Conservation (phyloP, 2,888 invertebrate genomes). For the Drosophila anomelani region DNA sequence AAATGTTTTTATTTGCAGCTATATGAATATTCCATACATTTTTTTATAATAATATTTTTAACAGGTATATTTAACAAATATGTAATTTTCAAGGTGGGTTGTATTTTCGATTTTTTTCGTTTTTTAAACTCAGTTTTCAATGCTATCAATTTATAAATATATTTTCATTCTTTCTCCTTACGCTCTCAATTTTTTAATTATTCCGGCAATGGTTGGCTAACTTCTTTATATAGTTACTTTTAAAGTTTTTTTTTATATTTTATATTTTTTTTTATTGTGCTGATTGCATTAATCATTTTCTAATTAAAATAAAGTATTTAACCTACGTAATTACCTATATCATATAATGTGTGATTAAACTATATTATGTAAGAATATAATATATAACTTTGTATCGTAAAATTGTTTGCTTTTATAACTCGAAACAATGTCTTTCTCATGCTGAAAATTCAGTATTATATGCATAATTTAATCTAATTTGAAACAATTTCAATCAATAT, state of each 20-base stretch:
- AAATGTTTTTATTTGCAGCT: slow-evolving; percentile 74
- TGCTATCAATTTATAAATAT: slow-evolving; percentile 61
- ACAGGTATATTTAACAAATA: slow-evolving; percentile 83
- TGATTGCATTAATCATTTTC: slow-evolving; percentile 44
- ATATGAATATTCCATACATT: slow-evolving; percentile 71
- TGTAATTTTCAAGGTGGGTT: slow-evolving; percentile 84
- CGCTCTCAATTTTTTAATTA: slow-evolving; percentile 37
- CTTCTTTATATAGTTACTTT: slow-evolving; percentile 58
- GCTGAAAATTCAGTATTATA: not conserved
- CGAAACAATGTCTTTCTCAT: slow-evolving; percentile 59
- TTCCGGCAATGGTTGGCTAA: slow-evolving; percentile 76
- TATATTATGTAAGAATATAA: slow-evolving; percentile 41
- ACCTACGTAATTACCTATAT: slow-evolving; percentile 54
- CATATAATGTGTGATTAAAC: slow-evolving; percentile 45
- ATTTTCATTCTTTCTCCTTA: slow-evolving; percentile 27
- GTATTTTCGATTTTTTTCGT: slow-evolving; percentile 82
- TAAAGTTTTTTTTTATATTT: slow-evolving; percentile 22
- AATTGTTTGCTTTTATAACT: slow-evolving; percentile 55
- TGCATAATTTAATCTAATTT: slow-evolving; percentile 6
- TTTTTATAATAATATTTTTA: slow-evolving; percentile 73
- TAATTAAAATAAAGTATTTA: slow-evolving; percentile 54
- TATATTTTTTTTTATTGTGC: slow-evolving; percentile 33
- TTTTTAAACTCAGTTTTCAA: slow-evolving; percentile 77
- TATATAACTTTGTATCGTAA: slow-evolving; percentile 34
- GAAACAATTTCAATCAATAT: slow-evolving; percentile 57